These are phyloP conservation scores for Amphiprion clarkii DNA, from an alignment of 2,797 vertebrate genomes.

Conservation along the genomic window DNA sequence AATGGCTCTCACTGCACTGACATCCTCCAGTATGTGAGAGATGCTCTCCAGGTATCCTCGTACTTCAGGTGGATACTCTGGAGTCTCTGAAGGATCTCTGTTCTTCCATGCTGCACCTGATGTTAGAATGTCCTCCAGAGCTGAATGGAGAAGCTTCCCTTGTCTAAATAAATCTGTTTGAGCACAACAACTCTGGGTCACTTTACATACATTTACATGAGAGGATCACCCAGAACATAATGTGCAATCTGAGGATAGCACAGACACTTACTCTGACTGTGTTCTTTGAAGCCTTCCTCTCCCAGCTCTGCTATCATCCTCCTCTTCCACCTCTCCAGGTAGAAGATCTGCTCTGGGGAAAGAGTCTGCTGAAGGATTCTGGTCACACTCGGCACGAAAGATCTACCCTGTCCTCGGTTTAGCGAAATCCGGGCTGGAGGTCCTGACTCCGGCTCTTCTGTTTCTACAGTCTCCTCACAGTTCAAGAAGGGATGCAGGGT, in stretches of 20 bases:
- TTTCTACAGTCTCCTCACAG: constrained; percentile 55
- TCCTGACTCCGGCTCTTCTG: constrained; percentile 52
- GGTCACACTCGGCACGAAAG: constrained; percentile 89
- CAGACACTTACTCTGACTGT: constrained; percentile 87
- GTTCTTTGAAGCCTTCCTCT: constrained; percentile 92
- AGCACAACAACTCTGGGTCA: constrained; percentile 39
- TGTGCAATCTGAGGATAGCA: background rate
- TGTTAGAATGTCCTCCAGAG: constrained; percentile 87
- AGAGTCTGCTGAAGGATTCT: constrained; percentile 93
- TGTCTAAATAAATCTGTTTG: constrained; percentile 89
- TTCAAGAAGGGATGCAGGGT: constrained; percentile 85
- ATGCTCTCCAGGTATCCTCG: constrained; percentile 90
- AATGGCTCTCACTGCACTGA: constrained; percentile 88
- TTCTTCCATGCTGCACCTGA: constrained; percentile 60
- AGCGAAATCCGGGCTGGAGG: constrained; percentile 84
- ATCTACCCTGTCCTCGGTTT: constrained; percentile 62
- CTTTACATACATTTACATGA: background rate
- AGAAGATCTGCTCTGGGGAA: constrained; percentile 89
- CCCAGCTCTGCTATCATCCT: constrained; percentile 92
- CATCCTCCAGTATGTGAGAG: constrained; percentile 87
- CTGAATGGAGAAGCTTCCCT: constrained; percentile 90
- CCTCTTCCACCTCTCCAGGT: constrained; percentile 93
- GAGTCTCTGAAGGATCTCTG: constrained; percentile 49
- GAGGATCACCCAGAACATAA: background rate
- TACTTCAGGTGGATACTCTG: constrained; percentile 54